phyloP scores from a whole-genome alignment of 2,113 vertebrate species.

The Lonchura striata region DNA sequence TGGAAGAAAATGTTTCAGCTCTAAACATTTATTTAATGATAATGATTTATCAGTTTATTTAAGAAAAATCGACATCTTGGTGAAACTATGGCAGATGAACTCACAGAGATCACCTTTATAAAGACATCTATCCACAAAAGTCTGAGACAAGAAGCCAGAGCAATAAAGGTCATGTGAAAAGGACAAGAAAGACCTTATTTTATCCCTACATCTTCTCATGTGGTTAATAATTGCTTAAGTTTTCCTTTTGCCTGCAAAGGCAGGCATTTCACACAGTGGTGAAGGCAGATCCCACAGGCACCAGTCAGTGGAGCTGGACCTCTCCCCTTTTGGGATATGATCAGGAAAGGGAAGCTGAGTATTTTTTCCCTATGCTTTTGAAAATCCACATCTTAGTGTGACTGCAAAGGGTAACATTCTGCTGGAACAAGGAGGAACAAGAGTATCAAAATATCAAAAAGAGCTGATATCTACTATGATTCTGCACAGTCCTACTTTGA shows the following conservation, averaged over 20 bases:
- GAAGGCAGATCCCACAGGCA: not conserved
- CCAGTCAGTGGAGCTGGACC: not conserved
- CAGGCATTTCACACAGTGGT: not conserved
- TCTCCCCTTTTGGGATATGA: not conserved
- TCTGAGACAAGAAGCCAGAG: not conserved
- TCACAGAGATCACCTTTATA: fast-evolving
- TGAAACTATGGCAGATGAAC: not conserved
- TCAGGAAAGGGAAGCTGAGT: not conserved
- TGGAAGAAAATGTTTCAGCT: not conserved
- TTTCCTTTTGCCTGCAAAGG: not conserved
- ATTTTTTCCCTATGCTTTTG: not conserved
- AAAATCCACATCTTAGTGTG: not conserved
- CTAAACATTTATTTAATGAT: not conserved
- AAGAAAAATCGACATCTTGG: not conserved
- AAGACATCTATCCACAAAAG: not conserved
- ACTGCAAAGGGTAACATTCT: not conserved
- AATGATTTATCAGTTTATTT: not conserved
- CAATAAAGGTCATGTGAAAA: not conserved
- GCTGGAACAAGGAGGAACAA: not conserved
- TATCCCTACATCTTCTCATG: not conserved
- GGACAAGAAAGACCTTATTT: not conserved
- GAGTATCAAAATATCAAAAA: not conserved
- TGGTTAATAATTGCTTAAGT: not conserved
- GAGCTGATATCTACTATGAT: not conserved
- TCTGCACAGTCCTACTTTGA: not conserved